Base-by-base conservation (phyloP, 2,113 vertebrate species). In the Scatophagus argus region DNA sequence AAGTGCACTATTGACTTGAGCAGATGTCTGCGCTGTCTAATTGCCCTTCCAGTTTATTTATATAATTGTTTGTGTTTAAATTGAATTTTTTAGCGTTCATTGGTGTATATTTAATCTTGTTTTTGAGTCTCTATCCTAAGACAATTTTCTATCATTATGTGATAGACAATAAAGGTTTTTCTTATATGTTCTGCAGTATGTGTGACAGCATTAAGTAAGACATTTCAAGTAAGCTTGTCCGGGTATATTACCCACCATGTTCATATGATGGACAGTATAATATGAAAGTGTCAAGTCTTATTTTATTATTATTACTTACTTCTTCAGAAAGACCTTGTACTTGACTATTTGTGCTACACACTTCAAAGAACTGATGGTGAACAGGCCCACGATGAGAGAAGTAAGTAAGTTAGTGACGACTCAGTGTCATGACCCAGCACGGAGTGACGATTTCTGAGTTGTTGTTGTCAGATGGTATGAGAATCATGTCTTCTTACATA, bases 381-480 rank as follows among this genome's bases (percentile, higher is more conserved):
- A 58, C 34, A n/a, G 41, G 11, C 38, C 25, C 6, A 14, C 34
- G 54, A 23, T 43, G 16, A 62, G 34, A 64, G 34, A 66, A 38
- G 39, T 71, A 39, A 46, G n/a, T n/a, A n/a, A 55, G 27, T 59
- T 1, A 1, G 19, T 27, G 36, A 71, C 47, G 64, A 64, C 58
- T 76, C 16, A 13, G n/a, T 1, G 55, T 36, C 68, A 36, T 29
- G 41, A 51, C 51, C 17, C 5, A 31, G 60, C 41, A 62, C 19
- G 25, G 51, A 78, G 47, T 66, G 36, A 61, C 55, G 25, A 41
- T 49, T 69, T 41, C 32, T 43, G 49, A 59, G 34, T 52, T 79
- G 58, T 52, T 79, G 58, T 63, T 61, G 56, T 73, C 19, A 73
- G 52, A 64, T 32, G 27, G 8, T 47, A 64, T 86, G 69, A 65